phyloP scores from a whole-genome alignment of 2,113 vertebrate species.

The Phylloscopus whistleri region DNA sequence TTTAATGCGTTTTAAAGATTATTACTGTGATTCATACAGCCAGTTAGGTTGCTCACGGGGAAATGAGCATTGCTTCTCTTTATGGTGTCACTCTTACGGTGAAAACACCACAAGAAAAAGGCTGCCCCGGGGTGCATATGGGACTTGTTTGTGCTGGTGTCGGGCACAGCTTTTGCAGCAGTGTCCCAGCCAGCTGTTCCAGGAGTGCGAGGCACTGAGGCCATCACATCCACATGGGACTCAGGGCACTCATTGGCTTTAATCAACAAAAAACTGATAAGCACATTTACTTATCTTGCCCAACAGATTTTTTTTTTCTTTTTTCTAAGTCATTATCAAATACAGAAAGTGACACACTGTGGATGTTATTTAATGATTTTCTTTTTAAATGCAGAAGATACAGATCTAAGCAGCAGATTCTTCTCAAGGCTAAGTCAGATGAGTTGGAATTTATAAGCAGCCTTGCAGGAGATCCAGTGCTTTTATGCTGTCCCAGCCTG shows the following conservation, averaged over 20 bases:
- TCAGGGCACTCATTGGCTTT: neutral
- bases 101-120: neutral
- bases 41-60: neutral
- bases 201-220: neutral
- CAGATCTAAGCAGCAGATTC: neutral
- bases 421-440: neutral
- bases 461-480: neutral
- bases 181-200: neutral
- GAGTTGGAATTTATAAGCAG: neutral
- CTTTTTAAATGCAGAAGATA: neutral
- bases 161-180: neutral
- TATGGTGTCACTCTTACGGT: neutral
- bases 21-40: neutral
- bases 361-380: neutral
- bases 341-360: neutral
- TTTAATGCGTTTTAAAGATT: neutral
- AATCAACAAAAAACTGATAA: neutral
- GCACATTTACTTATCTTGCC: neutral
- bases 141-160: neutral
- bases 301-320: neutral
- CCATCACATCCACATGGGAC: fast-evolving
- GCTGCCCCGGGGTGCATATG: too few species aligned
- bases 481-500: neutral
- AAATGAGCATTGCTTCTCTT: neutral
- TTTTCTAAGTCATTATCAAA: neutral